phyloP scores from a whole-genome alignment of 2,888 invertebrate genomes.

The Drosophila phalerata region DNA sequence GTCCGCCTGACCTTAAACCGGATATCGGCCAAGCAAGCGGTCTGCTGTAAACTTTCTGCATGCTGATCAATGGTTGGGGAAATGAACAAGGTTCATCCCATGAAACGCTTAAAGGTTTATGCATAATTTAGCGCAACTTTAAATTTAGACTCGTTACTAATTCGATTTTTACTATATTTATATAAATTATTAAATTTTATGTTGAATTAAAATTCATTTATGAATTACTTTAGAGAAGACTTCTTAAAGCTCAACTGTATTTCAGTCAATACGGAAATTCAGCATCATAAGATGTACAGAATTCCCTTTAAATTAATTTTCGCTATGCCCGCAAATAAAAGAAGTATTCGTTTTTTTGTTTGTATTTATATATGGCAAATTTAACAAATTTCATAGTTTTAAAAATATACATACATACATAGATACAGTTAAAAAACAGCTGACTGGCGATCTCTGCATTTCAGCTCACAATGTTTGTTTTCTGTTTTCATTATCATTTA shows the following conservation, averaged over 20 bases:
- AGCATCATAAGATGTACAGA: background rate
- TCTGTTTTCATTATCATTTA: conserved; percentile 42
- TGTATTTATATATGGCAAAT: conserved; percentile 81
- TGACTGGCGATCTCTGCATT: conserved; percentile 31
- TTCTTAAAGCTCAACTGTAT: background rate
- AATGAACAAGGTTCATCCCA: background rate
- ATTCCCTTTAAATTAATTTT: too few relatives aligned
- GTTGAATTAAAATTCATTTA: conserved; percentile 1
- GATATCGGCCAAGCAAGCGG: conserved; percentile 36
- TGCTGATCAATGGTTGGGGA: conserved; percentile 19
- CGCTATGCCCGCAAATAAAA: background rate
- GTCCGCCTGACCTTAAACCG: too few relatives aligned
- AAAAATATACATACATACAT: conserved; percentile 74
- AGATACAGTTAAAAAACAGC: conserved; percentile 68
- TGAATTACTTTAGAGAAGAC: background rate
- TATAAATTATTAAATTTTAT: background rate
- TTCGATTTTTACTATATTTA: background rate
- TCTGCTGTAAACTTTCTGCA: conserved; percentile 26
- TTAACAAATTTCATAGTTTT: conserved; percentile 75
- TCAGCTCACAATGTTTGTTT: conserved; percentile 36
- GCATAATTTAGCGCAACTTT: conserved; percentile 21
- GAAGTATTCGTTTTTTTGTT: conserved; percentile 41
- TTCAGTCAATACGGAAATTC: background rate
- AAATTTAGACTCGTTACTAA: conserved; percentile 31
- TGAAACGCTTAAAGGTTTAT: background rate